Evolutionary conservation across 1,140 invertebrate genomes (phyloP), one percentile per base, ranked within the genome.

Genomic region (Megalopta genalis): DNA sequence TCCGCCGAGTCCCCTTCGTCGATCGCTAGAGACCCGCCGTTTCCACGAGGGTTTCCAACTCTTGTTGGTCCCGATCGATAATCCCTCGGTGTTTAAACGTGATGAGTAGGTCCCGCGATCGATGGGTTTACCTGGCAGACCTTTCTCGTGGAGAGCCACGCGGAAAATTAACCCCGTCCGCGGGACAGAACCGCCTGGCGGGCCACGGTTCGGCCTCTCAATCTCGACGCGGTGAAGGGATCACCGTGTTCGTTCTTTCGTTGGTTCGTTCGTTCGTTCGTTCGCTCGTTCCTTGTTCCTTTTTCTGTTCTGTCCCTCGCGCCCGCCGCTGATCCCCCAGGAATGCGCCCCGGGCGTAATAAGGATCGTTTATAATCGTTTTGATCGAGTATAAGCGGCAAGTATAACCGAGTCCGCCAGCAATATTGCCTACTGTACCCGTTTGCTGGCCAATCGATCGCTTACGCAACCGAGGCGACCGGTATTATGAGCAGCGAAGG

Each of bases 381-480:
- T 65, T 14, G 84, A 86, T 86, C 71, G 70, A 64, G 59, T 71
- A 76, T 78, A 81, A 83, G 77, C 69, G 57, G 70, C 71, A 52
- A 81, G 25, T 77, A 80, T 67, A 80, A 73, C 68, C 84, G 69
- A 69, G 65, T 77, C 52, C 63, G 69, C 69, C 83, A 70, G 65
- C 82, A 65, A 85, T 85, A 85, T 74, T 80, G 85, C 81, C 83
- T 77, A 83, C 82, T 83, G 85, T 90, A 87, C 82, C 82, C 81
- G 88, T 89, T 88, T 60, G 84, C 88, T 68, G 81, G 86, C 86
- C 89, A 80, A 90, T 90, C 89, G 87, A 86, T 88, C 85, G 87
- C 84, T 91, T 92, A 91, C 90, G 89, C 88, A 92, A 92, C 81
- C 88, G 82, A 88, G 88, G 85, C 84, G 89, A 91, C 89, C 89